These are phyloP conservation scores for Gymnoscopelus microlampas DNA, from an alignment of 2,797 vertebrate genomes.

Conservation along the genomic window DNA sequence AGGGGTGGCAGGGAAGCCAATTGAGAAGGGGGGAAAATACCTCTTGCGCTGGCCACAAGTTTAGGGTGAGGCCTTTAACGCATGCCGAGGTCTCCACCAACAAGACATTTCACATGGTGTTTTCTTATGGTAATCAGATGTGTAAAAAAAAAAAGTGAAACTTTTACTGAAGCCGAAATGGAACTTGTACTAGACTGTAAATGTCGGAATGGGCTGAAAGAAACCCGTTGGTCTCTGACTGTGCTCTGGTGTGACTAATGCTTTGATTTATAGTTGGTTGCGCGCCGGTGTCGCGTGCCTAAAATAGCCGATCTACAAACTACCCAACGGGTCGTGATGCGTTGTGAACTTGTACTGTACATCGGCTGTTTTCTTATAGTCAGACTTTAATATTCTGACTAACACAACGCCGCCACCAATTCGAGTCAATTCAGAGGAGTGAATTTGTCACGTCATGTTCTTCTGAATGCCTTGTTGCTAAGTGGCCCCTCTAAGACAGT, in stretches of 20 bases:
- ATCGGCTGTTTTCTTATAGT: background rate
- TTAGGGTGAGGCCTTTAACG: constrained; percentile 16
- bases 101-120: constrained; percentile 6
- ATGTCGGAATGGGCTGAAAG: background rate
- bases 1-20: constrained; percentile 41
- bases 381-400: background rate
- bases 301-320: no score
- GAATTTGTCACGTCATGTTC: no score
- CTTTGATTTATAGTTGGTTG: no score
- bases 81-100: constrained; percentile 5
- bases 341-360: background rate
- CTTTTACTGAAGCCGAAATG: constrained; percentile 12
- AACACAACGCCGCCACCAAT: background rate
- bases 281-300: no score
- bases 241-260: background rate
- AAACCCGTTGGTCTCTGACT: background rate
- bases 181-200: background rate
- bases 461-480: background rate
- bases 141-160: constrained; percentile 19
- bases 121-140: constrained; percentile 25
- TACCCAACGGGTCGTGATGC: no score
- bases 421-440: no score
- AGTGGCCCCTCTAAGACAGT: constrained; percentile 4
- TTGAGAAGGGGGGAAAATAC: constrained; percentile 23
- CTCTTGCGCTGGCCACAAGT: constrained; percentile 12